These are phyloP conservation scores for Lepidotrigona ventralis DNA, from an alignment of 1,140 invertebrate genomes.

Conservation along the genomic window DNA sequence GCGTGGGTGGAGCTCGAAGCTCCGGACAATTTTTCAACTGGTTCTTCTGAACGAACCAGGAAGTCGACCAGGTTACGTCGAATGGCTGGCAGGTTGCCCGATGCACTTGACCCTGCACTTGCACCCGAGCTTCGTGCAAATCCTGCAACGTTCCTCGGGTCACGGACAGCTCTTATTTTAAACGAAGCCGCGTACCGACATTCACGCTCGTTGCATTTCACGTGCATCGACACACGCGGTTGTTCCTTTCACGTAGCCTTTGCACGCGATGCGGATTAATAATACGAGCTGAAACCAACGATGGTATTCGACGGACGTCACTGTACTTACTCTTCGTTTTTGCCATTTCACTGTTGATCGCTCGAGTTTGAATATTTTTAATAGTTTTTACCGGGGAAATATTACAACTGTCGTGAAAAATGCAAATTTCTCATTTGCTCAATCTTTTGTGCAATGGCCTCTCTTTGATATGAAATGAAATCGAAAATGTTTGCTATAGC, in stretches of 20 bases:
- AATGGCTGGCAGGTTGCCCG: constrained; percentile 63
- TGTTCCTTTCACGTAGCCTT: background rate
- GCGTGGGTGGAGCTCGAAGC: background rate
- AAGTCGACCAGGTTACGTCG: constrained; percentile 12
- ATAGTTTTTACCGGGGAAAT: no score
- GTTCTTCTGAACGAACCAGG: background rate
- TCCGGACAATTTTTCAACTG: background rate
- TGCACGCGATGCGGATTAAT: constrained; percentile 3
- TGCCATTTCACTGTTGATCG: background rate
- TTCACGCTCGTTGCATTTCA: background rate
- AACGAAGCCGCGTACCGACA: background rate
- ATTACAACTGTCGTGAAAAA: no score
- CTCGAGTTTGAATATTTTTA: background rate
- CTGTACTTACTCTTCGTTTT: background rate
- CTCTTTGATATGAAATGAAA: no score
- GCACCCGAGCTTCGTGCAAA: constrained; percentile 45
- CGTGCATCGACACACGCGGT: constrained; percentile 27
- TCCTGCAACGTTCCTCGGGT: constrained; percentile 39
- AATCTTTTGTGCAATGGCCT: no score
- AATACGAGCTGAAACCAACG: no score
- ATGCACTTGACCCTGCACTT: constrained; percentile 71
- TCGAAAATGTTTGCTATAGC: no score
- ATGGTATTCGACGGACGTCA: background rate
- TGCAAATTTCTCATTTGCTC: no score
- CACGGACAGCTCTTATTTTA: constrained; percentile 63